Evolutionary conservation across 2,797 vertebrate genomes (phyloP).

Genomic region (Atherinosoma microstoma): DNA sequence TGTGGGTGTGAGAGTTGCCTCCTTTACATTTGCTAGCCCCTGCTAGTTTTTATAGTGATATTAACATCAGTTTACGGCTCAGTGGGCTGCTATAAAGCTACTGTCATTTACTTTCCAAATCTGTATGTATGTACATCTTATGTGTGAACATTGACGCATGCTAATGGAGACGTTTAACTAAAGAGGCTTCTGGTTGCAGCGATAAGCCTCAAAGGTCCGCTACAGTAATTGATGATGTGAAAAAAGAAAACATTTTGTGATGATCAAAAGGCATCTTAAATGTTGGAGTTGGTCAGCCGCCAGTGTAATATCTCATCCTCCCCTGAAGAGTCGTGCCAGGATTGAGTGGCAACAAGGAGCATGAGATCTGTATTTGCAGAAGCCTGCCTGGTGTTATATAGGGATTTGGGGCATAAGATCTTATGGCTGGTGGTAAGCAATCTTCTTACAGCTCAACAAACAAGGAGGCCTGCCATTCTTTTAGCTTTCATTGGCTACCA

Average conservation of each 20-base stretch:
- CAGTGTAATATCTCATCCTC: slow-evolving; percentile 40
- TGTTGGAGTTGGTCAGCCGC: slow-evolving; percentile 38
- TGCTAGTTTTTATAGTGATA: slow-evolving; percentile 43
- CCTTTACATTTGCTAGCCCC: slow-evolving; percentile 16
- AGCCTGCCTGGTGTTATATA: slow-evolving; percentile 56
- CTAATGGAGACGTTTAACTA: slow-evolving; percentile 53
- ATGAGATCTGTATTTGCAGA: slow-evolving; percentile 63
- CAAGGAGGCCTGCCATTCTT: slow-evolving; percentile 52
- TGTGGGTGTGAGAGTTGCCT: neutral
- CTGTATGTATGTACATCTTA: slow-evolving; percentile 20
- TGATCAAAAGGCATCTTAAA: slow-evolving; percentile 72
- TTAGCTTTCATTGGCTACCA: slow-evolving; percentile 48
- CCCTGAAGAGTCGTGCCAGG: slow-evolving; percentile 30
- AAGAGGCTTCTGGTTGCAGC: slow-evolving; percentile 47
- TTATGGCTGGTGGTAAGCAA: slow-evolving; percentile 65
- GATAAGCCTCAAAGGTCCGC: slow-evolving; percentile 44
- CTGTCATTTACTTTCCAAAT: slow-evolving; percentile 52
- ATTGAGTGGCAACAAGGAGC: slow-evolving; percentile 47
- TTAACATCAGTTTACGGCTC: slow-evolving; percentile 54
- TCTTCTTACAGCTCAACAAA: slow-evolving; percentile 72
- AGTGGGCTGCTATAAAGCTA: slow-evolving; percentile 50
- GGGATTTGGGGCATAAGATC: slow-evolving; percentile 69
- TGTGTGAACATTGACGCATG: slow-evolving; percentile 22
- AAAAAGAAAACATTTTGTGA: slow-evolving; percentile 31
- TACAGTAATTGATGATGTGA: slow-evolving; percentile 60